Base-by-base conservation (phyloP, 1,140 invertebrate species). In the Dufourea novaeangliae region DNA sequence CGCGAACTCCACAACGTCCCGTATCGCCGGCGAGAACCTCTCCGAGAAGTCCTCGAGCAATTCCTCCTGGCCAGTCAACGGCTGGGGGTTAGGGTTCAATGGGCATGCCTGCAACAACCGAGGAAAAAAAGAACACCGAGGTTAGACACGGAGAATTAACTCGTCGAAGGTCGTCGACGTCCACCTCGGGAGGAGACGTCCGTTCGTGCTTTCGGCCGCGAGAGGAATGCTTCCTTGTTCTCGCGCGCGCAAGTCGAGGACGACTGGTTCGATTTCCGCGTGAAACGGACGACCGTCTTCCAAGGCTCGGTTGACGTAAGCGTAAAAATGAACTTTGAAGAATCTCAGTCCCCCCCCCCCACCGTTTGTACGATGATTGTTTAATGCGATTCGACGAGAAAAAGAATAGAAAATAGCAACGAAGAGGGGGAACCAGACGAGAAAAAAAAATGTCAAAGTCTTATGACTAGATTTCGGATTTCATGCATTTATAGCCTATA, bases 1-100 rank as follows among this genome's bases (percentile, higher is more conserved):
- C 82, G 98, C 98, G 91, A 99, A 99, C 89, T 98, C 98, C 57
- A 99, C 98, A 3, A 99, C 98, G 62, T 98, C 98, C 85, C 97
- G 96, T 86, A 99, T 98, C 46, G 98, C 97, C 77, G 98, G 97
- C 22, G 97, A 98, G 92, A 99, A 98, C 87, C 98, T 94, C 92
- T 98, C 97, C 62, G 97, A 97, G 91, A 98, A 98, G 87, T 98
- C 97, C 90, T 98, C 96, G 12, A 96, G 90, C 37, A 96, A 88
- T 89, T 97, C 96, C 83, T 97, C 97, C 87, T 97, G 96, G 14
- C 94, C 94, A 59, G 94, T 95, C 79, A 95, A 91, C 59, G 97
- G 95, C 88, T 97, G 95, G 46, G 97, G 97, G 88, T 98, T 98
- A 72, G 97, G 97, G 93, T 99, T 99, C 85, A 98, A 92, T 37